phyloP scores from a whole-genome alignment of 64 coral and sea anemone genomes.

The Pachyseris speciosa region DNA sequence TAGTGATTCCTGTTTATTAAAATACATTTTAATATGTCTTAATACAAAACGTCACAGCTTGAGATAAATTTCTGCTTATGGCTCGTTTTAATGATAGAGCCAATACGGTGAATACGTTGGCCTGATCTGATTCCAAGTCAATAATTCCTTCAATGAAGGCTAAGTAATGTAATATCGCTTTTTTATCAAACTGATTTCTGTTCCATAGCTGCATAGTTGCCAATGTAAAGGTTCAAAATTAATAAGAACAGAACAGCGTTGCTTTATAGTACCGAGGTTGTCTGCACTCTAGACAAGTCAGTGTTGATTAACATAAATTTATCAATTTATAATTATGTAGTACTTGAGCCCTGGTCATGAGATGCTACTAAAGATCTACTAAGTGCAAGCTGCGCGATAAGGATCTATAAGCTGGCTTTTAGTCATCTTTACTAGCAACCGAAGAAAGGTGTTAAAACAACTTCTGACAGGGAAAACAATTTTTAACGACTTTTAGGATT shows the following conservation, averaged over 20 bases:
- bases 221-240: background rate
- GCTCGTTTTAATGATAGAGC: background rate
- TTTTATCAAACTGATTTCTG: background rate
- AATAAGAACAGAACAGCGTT: background rate
- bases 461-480: background rate
- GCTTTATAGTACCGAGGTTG: background rate
- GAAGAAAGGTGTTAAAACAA: background rate
- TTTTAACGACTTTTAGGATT: background rate
- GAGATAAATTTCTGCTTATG: background rate
- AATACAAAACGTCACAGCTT: background rate
- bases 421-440: background rate
- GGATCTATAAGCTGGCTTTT: background rate
- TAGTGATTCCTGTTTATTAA: background rate
- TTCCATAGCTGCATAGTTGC: background rate
- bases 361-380: background rate
- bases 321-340: background rate
- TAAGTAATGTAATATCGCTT: background rate
- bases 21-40: background rate
- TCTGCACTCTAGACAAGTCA: background rate
- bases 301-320: background rate
- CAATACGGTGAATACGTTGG: background rate
- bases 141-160: background rate
- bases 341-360: background rate
- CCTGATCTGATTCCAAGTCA: background rate
- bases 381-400: background rate